Evolutionary conservation across 1,140 invertebrate species (phyloP), one percentile per base, ranked within the genome.

Genomic region (Apis cerana): DNA sequence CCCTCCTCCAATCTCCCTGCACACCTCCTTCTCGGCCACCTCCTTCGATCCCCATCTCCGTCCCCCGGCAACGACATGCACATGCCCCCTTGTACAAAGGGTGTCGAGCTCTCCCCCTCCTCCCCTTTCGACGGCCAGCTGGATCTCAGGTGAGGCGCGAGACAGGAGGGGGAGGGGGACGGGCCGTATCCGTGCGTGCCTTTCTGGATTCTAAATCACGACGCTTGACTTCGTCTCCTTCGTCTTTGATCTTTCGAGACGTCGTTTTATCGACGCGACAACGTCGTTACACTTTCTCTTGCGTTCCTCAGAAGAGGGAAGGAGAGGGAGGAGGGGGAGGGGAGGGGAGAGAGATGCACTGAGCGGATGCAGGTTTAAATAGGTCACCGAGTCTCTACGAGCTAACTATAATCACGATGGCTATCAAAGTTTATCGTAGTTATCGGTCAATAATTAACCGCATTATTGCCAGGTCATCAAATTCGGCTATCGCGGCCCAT

Each of bases 91-190:
- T 77, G 85, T 78, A 65, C 75, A 72, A 68, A 87, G 82, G 82
- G 85, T 84, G 58, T 62, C 67, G 77, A 8, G 12, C 1, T n/a
- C n/a, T n/a, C n/a, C 5, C 54, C 17, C 48, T 74, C 85, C 61
- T 56, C 85, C 65, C 75, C 68, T 87, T 87, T 27, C 87, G 82
- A 87, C 77, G 81, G 85, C 64, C 85, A 87, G 86, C 85, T 87
- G 82, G 76, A 80, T 87, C 85, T 80, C 85, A 87, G 85, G 86
- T 87, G 86, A 87, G 81, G 86, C 76, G 86, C 80, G 72, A 88
- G 81, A 82, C 85, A 79, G 78, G 72, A 82, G 67, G 85, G 78
- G 75, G 80, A 80, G 83, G 82, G 83, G 62, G 80, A 71, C n/a
- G n/a, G 48, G 70, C n/a, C 71, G 85, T 86, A 86, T 68, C 78